Percentiles rank a stretch among this genome's conserved stretches.
Conservation (phyloP, 2,797 vertebrate species). For the Argya squamiceps region DNA sequence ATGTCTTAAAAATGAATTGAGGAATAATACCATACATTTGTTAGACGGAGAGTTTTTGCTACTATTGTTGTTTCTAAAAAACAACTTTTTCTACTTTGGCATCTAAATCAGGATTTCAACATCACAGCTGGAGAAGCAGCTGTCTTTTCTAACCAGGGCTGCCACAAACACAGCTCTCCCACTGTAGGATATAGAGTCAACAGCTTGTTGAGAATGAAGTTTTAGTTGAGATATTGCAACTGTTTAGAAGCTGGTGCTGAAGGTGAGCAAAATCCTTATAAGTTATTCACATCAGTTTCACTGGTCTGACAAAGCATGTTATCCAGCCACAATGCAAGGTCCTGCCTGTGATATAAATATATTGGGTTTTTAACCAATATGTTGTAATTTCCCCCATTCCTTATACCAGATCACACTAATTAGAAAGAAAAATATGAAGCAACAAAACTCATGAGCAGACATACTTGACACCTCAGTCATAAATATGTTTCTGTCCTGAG, state of each 20-base stretch:
- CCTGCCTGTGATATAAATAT: neutral
- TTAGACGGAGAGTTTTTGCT: slow-evolving; percentile 49
- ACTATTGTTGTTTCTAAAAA: slow-evolving; percentile 31
- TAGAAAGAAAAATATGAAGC: neutral
- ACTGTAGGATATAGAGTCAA: neutral
- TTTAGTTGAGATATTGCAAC: neutral
- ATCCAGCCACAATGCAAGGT: neutral
- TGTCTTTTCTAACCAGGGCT: neutral
- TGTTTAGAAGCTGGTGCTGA: neutral
- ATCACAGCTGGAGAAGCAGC: slow-evolving; percentile 21
- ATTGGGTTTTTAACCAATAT: neutral
- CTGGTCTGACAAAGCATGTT: neutral
- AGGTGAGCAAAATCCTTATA: neutral
- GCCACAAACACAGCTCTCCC: neutral
- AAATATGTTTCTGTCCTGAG: neutral
- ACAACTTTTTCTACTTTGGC: slow-evolving; percentile 9
- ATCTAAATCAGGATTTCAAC: slow-evolving; percentile 15
- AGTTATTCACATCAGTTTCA: neutral
- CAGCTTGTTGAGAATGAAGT: neutral
- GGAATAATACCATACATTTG: slow-evolving; percentile 50
- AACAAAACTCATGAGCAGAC: neutral
- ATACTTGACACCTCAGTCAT: neutral
- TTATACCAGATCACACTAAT: neutral
- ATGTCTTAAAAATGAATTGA: neutral
- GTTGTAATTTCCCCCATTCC: neutral